Evolutionary conservation across 2,797 vertebrate genomes (phyloP).

Genomic region (Mus spretus): DNA sequence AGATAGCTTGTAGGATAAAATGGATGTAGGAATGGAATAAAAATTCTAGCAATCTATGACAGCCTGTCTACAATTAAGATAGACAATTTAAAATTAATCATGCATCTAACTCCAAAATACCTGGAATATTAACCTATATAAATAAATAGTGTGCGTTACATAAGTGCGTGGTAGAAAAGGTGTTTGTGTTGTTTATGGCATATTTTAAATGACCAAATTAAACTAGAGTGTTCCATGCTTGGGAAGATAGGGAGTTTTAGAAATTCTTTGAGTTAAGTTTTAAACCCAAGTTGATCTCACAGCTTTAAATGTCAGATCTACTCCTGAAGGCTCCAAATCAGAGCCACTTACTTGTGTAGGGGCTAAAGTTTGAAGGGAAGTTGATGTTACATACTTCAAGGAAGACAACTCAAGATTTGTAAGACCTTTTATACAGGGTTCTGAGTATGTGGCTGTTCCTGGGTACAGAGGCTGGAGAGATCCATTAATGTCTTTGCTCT

Average conservation of each 20-base stretch:
- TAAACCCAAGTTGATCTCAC: neutral
- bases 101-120: conserved; percentile 48
- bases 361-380: neutral
- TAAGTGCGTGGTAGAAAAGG: neutral
- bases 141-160: neutral
- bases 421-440: neutral
- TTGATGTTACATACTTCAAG: neutral
- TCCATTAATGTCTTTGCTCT: neutral
- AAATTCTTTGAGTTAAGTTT: conserved; percentile 2
- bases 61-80: conserved; percentile 1
- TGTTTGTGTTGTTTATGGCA: neutral
- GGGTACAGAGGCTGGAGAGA: neutral
- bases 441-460: neutral
- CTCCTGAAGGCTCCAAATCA: neutral
- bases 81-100: conserved; percentile 1
- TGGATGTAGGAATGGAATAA: neutral
- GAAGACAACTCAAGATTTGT: neutral
- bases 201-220: conserved; percentile 39
- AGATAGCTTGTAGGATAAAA: neutral
- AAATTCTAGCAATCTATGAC: neutral
- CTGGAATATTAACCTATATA: neutral
- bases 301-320: conserved; percentile 14
- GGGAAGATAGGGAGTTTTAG: neutral
- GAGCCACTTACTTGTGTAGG: neutral
- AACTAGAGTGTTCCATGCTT: neutral